Evolutionary conservation across 2,888 invertebrate genomes (phyloP), one percentile per base, ranked within the genome.

Genomic region (Chrysolina haemoptera): DNA sequence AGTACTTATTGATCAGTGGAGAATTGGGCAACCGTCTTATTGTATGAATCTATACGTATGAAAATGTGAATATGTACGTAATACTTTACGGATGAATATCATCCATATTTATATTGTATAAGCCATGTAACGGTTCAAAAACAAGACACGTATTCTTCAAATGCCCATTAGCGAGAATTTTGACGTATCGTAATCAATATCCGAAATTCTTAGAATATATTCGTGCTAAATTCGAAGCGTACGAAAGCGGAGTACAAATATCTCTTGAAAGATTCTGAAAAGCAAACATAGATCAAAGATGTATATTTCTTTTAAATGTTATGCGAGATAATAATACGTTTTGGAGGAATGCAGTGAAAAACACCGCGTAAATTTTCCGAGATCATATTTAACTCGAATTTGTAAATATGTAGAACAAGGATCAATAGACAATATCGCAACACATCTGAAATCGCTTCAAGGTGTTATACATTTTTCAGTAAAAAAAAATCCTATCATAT

Each of bases 231-330:
- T 48, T 48, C 48, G 48, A 48, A 16, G 48, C 48, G n/a, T 3
- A 16, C 48, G 48, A 48, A 48, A 48, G 10, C 16, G 16, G 48
- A 16, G 53, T 22, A 20, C 53, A 53, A 53, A 53, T 53, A 12
- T 22, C 20, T 53, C 22, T 53, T 53, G 53, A 20, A 53, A 53
- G 20, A 11, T 53, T 22, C 18, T 18, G 53, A 53, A 20, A 53
- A 53, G 20, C 53, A 53, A 53, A 53, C 53, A 5, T 53, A 53
- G 18, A 53, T 53, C 53, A 53, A 53, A 53, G 53, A 20, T 53
- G 53, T 53, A 53, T 53, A 53, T 53, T 53, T 53, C 18, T 53
- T 53, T 20, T 20, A 53, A 18, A 53, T 53, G 53, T 53, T 53
- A 53, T 53, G 53, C 4, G 53, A 53, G 20, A 20, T 53, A 53